Evolutionary conservation across 2,888 invertebrate genomes (phyloP), one percentile per base, ranked within the genome.

Genomic region (Lordiphosa andalusiaca): DNA sequence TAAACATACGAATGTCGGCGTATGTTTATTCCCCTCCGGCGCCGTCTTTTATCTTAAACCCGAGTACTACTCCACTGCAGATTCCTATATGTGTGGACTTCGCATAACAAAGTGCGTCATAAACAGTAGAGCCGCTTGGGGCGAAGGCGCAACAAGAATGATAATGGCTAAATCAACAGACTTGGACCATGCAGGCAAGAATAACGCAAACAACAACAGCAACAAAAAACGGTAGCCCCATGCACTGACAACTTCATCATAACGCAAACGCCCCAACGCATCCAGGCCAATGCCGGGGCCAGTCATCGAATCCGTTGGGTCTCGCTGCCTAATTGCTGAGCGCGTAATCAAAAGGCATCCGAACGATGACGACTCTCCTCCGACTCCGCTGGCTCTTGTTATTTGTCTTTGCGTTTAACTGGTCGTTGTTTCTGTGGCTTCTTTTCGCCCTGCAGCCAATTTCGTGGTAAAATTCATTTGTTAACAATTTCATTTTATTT

Each of bases 161-260:
- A 64, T 66, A 64, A 55, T 57, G 56, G 47, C 55, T 52, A 52
- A 78, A 72, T 58, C 75, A 74, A 74, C 71, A 71, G 52, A 35
- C 40, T 35, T 30, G 9, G 30, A 30, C 30, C 9, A 30, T 10
- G 30, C 30, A 30, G n/a, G n/a, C n/a, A n/a, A n/a, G n/a, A n/a
- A 9, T 30, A 30, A 30, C 10, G 10, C 9, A 30, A 30, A 30
- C 23, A 25, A 23, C 4, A 23, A 23, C 23, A 23, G n/a, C n/a
- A n/a, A n/a, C 0, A 25, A 35, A 19, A 63, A 68, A 77, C 77
- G 70, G 77, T 77, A 77, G 77, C 77, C 50, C 53, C 57, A 41
- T 46, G 70, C 78, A 74, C 82, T 77, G 82, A 77, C 77, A 77
- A 77, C 82, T 72, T 72, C 77, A 77, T 77, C 77, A 81, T 81